phyloP scores from a whole-genome alignment of 2,113 vertebrate genomes.

The Ceyx margarethae region DNA sequence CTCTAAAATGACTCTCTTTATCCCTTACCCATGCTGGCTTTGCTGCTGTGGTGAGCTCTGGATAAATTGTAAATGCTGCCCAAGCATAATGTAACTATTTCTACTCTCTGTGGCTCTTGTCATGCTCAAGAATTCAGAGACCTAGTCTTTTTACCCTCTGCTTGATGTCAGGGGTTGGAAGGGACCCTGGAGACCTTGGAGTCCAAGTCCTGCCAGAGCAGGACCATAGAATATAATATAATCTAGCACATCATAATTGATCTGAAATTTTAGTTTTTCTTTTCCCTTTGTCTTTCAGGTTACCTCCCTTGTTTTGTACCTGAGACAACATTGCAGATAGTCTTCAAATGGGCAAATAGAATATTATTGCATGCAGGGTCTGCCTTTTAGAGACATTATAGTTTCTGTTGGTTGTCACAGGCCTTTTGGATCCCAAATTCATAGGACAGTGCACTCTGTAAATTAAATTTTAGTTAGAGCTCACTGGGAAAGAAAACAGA shows the following conservation, averaged over 20 bases:
- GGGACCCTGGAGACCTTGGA: too few species aligned
- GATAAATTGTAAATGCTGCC: neutral
- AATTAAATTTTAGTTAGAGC: neutral
- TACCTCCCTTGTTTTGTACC: neutral
- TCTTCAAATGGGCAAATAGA: neutral
- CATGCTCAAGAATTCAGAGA: neutral
- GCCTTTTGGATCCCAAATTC: neutral
- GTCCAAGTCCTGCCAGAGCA: too few species aligned
- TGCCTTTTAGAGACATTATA: neutral
- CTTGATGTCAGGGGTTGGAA: neutral
- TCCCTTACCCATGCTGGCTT: neutral
- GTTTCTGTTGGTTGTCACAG: neutral
- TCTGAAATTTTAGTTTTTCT: neutral
- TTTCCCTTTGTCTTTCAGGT: neutral
- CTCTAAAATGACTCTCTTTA: neutral
- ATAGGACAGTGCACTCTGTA: neutral
- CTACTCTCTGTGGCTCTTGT: neutral
- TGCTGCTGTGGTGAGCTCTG: neutral
- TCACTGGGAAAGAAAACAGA: neutral
- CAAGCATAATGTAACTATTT: neutral
- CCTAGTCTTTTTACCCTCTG: neutral
- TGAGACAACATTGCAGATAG: neutral
- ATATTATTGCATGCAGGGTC: neutral
- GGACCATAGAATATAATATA: too few species aligned
- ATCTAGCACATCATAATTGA: too few species aligned